Conservation (phyloP, 2,888 invertebrate species). For the Amphimallon solstitiale region DNA sequence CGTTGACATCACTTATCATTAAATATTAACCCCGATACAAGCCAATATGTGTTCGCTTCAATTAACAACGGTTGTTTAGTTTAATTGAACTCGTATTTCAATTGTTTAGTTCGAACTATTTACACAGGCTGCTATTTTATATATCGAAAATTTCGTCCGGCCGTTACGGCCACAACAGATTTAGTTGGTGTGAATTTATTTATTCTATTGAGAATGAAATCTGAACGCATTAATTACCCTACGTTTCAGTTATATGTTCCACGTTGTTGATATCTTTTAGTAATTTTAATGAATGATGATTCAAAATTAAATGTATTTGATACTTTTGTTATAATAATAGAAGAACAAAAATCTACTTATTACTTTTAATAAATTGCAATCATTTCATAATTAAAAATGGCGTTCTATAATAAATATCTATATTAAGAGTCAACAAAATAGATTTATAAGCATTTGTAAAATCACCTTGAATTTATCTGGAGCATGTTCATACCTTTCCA, state of each 20-base stretch:
- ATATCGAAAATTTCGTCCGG: slow-evolving; percentile 30
- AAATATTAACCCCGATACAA: slow-evolving; percentile 60
- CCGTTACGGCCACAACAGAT: slow-evolving; percentile 7
- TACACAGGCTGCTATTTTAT: slow-evolving; percentile 36
- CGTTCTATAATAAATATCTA: too few species aligned
- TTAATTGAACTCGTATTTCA: slow-evolving; percentile 60
- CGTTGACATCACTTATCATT: slow-evolving; percentile 61
- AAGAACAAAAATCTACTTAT: too few species aligned
- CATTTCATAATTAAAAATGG: too few species aligned
- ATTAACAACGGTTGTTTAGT: slow-evolving; percentile 60
- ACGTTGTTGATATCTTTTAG: too few species aligned
- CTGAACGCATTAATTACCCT: background rate
- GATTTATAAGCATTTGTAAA: too few species aligned
- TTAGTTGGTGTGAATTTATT: slow-evolving; percentile 24
- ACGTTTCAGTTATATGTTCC: background rate
- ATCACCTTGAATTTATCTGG: too few species aligned
- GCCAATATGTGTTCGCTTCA: slow-evolving; percentile 60
- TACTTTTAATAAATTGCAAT: too few species aligned
- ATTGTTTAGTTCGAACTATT: slow-evolving; percentile 44
- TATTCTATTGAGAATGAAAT: background rate
- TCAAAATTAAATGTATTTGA: too few species aligned
- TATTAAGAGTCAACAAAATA: too few species aligned
- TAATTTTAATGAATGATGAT: too few species aligned
- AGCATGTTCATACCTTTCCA: too few species aligned
- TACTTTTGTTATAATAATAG: too few species aligned